Percentiles rank a stretch among this genome's conserved stretches.
Conservation (phyloP, 2,888 invertebrate genomes). For the Saturnia pavonia region DNA sequence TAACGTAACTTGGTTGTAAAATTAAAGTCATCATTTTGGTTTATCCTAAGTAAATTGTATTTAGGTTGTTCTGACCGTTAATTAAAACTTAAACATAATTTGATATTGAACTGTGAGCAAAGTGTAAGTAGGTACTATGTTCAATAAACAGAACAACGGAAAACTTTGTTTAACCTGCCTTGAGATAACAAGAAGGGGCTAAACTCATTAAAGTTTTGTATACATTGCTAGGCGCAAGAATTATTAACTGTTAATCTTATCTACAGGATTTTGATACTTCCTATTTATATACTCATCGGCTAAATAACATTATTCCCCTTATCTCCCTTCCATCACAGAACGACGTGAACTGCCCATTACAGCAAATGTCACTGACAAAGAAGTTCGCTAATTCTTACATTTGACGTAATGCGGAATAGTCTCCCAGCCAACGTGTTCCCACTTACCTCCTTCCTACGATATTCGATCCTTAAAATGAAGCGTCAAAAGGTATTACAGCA, state of each 20-base stretch:
- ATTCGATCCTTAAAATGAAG: no score
- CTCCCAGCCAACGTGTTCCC: no score
- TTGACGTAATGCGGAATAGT: no score
- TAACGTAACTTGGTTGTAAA: slow-evolving; percentile 24
- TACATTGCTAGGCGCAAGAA: slow-evolving; percentile 42
- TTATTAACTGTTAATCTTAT: slow-evolving; percentile 6
- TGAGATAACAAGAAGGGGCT: slow-evolving; percentile 70
- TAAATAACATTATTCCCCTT: not conserved
- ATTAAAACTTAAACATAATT: slow-evolving; percentile 66
- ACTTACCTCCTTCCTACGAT: no score
- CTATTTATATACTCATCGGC: not conserved
- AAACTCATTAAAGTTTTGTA: slow-evolving; percentile 79
- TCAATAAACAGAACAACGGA: slow-evolving; percentile 66
- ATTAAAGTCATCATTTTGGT: slow-evolving; percentile 27
- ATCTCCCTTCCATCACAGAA: no score
- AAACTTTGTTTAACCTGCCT: slow-evolving; percentile 60
- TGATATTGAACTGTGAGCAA: slow-evolving; percentile 57
- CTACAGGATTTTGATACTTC: not conserved
- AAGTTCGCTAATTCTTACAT: no score
- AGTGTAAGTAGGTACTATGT: slow-evolving; percentile 45
- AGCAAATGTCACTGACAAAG: no score
- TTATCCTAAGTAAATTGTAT: slow-evolving; percentile 43
- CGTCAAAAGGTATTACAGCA: no score
- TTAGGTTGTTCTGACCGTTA: slow-evolving; percentile 52
- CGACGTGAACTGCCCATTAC: no score